These are phyloP conservation scores for Gonocerus acuteangulatus DNA, from an alignment of 2,888 invertebrate genomes.

Conservation along the genomic window DNA sequence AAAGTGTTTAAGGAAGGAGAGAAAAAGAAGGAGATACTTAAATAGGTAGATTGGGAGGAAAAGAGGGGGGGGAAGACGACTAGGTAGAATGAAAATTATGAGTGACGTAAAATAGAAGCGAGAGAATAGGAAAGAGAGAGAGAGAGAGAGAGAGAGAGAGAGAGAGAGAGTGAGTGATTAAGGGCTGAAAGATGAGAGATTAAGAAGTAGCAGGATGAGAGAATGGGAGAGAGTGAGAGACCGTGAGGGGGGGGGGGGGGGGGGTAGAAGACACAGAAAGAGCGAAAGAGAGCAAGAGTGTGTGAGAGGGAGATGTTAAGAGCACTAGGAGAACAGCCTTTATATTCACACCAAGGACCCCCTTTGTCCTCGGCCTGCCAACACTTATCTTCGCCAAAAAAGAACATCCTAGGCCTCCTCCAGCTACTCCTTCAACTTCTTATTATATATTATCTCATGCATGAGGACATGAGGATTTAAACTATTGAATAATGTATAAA, in stretches of 20 bases:
- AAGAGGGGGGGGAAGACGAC: slow-evolving; percentile 28
- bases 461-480: too few species aligned
- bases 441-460: too few species aligned
- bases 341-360: too few species aligned
- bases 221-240: slow-evolving; percentile 23
- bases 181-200: slow-evolving; percentile 23
- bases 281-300: slow-evolving; percentile 21
- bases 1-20: slow-evolving; percentile 20
- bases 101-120: not conserved
- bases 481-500: too few species aligned
- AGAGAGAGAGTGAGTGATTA: not conserved
- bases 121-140: slow-evolving; percentile 22
- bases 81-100: slow-evolving; percentile 22
- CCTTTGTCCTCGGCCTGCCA: too few species aligned
- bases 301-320: slow-evolving; percentile 21
- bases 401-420: too few species aligned
- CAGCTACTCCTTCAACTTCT: too few species aligned
- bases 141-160: slow-evolving; percentile 3
- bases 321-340: not conserved
- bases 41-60: slow-evolving; percentile 31
- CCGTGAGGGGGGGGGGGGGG: slow-evolving; percentile 12
- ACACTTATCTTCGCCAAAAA: too few species aligned
- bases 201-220: slow-evolving; percentile 15
- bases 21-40: slow-evolving; percentile 24
- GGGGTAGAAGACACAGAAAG: slow-evolving; percentile 11